These are phyloP conservation scores for Sebastes oblongus DNA, from an alignment of 2,797 vertebrate genomes.

Conservation along the genomic window DNA sequence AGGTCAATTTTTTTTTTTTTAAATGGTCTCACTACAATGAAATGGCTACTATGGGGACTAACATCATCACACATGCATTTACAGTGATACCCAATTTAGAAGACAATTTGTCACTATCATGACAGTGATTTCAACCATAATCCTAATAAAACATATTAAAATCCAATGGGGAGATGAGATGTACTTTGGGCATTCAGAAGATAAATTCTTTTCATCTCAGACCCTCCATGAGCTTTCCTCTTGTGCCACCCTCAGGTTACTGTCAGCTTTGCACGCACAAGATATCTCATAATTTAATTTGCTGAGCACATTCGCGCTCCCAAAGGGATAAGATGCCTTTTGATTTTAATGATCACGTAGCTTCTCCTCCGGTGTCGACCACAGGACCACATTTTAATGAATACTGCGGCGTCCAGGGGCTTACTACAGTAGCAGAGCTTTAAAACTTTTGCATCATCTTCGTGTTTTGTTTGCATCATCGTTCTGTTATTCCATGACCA, in stretches of 20 bases:
- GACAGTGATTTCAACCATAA: neutral
- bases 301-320: neutral
- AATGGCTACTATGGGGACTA: no score
- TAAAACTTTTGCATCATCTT: neutral
- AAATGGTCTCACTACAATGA: no score
- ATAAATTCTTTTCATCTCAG: neutral
- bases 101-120: neutral
- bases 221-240: neutral
- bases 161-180: neutral
- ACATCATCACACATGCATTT: no score
- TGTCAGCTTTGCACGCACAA: neutral
- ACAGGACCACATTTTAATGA: neutral
- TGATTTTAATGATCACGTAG: neutral
- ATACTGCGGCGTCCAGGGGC: neutral
- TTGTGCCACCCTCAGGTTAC: conserved; percentile 18
- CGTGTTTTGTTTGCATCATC: neutral
- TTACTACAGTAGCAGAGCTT: neutral
- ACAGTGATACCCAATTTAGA: no score
- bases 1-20: no score
- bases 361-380: neutral
- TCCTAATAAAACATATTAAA: neutral
- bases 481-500: neutral
- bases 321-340: neutral
- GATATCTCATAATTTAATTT: neutral
- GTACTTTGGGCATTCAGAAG: neutral